phyloP scores from a whole-genome alignment of 2,113 vertebrate species.

The Megaleporinus macrocephalus region DNA sequence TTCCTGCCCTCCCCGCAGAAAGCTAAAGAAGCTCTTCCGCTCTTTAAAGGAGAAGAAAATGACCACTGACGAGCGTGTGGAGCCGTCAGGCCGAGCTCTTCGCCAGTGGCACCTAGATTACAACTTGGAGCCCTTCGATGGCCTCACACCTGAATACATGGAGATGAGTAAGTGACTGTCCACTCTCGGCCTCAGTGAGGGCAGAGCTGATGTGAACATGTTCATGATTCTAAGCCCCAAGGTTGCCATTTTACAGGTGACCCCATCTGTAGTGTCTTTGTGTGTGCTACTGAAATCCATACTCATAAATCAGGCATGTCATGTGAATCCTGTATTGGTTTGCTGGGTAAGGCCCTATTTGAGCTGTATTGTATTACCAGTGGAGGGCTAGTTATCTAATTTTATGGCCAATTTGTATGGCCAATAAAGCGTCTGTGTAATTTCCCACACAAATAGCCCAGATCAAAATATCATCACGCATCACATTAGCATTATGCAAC shows the following conservation, averaged over 20 bases:
- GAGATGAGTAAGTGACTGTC: slow-evolving; percentile 93
- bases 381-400: no score
- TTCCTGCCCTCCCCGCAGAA: slow-evolving; percentile 72
- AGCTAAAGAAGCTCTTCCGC: slow-evolving; percentile 91
- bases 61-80: slow-evolving; percentile 72
- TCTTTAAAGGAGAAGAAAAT: slow-evolving; percentile 86
- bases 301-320: neutral
- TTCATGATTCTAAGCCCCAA: neutral
- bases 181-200: neutral
- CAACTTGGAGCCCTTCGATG: slow-evolving; percentile 88
- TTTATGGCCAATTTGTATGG: no score
- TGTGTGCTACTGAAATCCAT: neutral
- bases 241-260: no score
- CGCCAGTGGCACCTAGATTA: slow-evolving; percentile 95
- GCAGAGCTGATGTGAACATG: neutral
- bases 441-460: neutral
- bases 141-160: slow-evolving; percentile 97
- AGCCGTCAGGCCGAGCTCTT: slow-evolving; percentile 74
- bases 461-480: slow-evolving; percentile 21
- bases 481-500: neutral
- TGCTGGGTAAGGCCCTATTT: no score
- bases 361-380: no score
- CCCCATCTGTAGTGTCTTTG: neutral
- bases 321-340: slow-evolving; percentile 14
- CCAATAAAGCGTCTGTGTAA: no score